Evolutionary conservation across 2,888 invertebrate genomes (phyloP), one percentile per base, ranked within the genome.

Genomic region (Papilio elwesi): DNA sequence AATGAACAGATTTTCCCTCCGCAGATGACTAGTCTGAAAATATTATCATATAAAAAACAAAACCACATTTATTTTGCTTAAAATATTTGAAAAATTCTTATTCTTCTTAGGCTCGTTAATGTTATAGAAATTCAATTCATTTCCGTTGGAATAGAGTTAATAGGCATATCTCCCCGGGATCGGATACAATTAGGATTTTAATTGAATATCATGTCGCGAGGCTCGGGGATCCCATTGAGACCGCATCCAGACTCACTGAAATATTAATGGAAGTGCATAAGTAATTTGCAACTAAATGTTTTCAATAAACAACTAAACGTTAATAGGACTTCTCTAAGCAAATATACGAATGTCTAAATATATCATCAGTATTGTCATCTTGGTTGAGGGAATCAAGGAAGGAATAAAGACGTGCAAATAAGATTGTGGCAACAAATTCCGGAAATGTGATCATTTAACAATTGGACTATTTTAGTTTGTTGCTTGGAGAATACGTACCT

Each of bases 201-300:
- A 89, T 89, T 89, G 87, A 88, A 89, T 87, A 87, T 86, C 85
- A 87, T 85, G 83, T 83, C 80, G 80, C 80, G 77, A 78, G 77
- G 79, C 78, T 78, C 73, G 75, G 68, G 70, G 53, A 65, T 73
- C 68, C 78, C 65, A 55, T 57, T 48, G 78, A 76, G 77, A 73
- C 64, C 65, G 57, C 16, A 51, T 75, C 68, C 76, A 69, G 73
- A 51, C 38, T 66, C 43, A 68, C 48, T 66, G 76, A 38, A 52
- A 67, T 67, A 62, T 53, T 67, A 51, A 71, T 71, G 66, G n/a
- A 38, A 52, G 16, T 71, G 70, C 70, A 65, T 57, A 66, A 26
- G 52, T 52, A 59, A 70, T 52, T 12, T 47, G 59, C 48, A 49
- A 13, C 63, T 53, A 26, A 64, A 62, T 53, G 52, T 47, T 64